Evolutionary conservation across 2,797 vertebrate genomes (phyloP).

Genomic region (Sphenodon punctatus): DNA sequence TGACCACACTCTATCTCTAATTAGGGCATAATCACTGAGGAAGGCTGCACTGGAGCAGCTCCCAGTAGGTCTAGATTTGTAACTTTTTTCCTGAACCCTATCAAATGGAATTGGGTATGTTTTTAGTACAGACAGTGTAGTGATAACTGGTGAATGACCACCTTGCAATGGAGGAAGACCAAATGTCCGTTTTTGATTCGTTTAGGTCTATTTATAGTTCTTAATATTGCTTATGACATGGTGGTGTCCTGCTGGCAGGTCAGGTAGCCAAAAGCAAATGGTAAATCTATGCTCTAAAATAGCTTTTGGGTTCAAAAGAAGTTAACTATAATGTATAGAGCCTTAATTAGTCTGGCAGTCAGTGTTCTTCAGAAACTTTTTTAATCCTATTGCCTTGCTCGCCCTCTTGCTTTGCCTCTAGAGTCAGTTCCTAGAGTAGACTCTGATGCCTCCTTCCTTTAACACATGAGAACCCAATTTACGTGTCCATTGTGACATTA

Average conservation of each 20-base stretch:
- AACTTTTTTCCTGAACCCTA: not conserved
- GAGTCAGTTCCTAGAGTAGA: not conserved
- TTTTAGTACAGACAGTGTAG: not conserved
- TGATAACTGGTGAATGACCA: not conserved
- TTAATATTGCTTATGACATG: not conserved
- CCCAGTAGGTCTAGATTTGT: not conserved
- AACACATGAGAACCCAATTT: not conserved
- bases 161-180: no score
- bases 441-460: not conserved
- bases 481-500: not conserved
- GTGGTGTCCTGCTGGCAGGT: not conserved
- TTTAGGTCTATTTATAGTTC: not conserved
- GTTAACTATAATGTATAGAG: not conserved
- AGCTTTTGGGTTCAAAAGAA: not conserved
- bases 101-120: not conserved
- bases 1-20: no score
- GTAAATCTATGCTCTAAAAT: not conserved
- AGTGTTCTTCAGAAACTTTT: not conserved
- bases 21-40: not conserved
- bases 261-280: not conserved
- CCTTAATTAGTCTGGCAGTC: not conserved
- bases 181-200: not conserved
- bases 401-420: not conserved
- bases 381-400: not conserved
- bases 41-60: not conserved